Evolutionary conservation across 1,140 invertebrate species (phyloP).

Genomic region (Sminthurinus signatus): DNA sequence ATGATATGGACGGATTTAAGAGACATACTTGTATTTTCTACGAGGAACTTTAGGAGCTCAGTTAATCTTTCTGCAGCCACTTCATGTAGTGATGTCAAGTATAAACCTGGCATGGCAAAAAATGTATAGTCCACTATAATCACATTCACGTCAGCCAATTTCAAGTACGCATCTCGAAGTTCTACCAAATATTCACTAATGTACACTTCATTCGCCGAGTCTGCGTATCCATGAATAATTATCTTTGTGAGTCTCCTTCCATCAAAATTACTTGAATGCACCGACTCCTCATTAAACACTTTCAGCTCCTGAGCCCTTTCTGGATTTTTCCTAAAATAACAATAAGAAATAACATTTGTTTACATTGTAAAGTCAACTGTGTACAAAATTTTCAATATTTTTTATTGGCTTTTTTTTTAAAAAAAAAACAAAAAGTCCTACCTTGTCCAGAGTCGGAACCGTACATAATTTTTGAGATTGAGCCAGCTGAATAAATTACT

Average conservation of each 20-base stretch:
- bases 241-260: conserved; percentile 29
- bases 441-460: conserved; percentile 35
- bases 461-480: conserved; percentile 25
- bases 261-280: conserved; percentile 34
- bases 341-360: neutral
- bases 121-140: conserved; percentile 32
- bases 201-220: conserved; percentile 29
- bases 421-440: neutral
- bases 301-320: conserved; percentile 35
- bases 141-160: conserved; percentile 32
- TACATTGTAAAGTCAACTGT: neutral
- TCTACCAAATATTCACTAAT: conserved; percentile 22
- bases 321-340: conserved; percentile 29
- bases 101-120: conserved; percentile 21
- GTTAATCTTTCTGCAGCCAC: conserved; percentile 22
- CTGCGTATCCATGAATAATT: conserved; percentile 34
- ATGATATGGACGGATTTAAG: conserved; percentile 30
- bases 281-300: conserved; percentile 21
- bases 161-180: conserved; percentile 28
- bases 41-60: conserved; percentile 31
- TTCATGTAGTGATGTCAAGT: conserved; percentile 28
- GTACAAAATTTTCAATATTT: neutral
- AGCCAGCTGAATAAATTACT: conserved; percentile 30
- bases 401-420: neutral
- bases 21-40: neutral